Conservation (phyloP, 2,113 vertebrate species). For the Sander lucioperca region DNA sequence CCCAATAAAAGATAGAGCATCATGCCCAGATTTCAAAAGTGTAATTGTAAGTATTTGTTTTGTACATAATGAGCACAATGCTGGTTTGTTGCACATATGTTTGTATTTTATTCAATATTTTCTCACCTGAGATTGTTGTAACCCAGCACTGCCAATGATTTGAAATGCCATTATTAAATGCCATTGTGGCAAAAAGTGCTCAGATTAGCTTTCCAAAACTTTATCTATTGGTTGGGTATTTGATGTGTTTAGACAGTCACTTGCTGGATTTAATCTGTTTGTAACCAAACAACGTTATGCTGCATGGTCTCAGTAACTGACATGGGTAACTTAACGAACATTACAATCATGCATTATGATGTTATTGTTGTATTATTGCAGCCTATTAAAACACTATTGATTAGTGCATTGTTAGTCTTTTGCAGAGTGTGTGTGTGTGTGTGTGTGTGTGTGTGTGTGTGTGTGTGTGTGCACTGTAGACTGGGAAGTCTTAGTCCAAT, state of each 20-base stretch:
- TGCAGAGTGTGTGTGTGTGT: constrained; percentile 30
- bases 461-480: constrained; percentile 61
- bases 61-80: constrained; percentile 37
- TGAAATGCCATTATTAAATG: background rate
- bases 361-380: constrained; percentile 23
- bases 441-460: constrained; percentile 33
- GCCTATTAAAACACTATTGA: constrained; percentile 52
- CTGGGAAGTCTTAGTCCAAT: constrained; percentile 86
- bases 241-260: background rate
- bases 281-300: background rate
- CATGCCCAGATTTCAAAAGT: constrained; percentile 35
- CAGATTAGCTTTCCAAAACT: background rate
- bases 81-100: background rate
- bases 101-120: background rate
- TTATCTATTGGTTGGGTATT: background rate
- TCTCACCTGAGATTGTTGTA: background rate
- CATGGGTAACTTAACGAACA: constrained; percentile 8
- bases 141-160: background rate
- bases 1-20: constrained; percentile 28
- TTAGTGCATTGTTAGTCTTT: constrained; percentile 40
- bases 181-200: background rate
- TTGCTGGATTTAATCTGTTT: background rate
- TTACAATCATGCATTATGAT: constrained; percentile 9
- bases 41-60: constrained; percentile 45
- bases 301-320: constrained; percentile 2